Evolutionary conservation across 2,888 invertebrate genomes (phyloP).

Genomic region (Andricus quercusramuli): DNA sequence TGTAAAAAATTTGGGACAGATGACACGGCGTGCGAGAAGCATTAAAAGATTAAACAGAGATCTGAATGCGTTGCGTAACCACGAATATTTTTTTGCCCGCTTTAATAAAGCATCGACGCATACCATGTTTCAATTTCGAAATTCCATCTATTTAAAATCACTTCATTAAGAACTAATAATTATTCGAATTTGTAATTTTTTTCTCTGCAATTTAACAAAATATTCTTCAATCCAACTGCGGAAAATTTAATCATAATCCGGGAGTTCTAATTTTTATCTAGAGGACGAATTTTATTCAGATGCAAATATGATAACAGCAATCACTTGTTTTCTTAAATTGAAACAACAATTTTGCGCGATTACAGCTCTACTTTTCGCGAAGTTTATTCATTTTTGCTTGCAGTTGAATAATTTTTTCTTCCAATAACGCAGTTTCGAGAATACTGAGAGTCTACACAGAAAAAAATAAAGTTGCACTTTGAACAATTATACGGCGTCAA

Average conservation of each 20-base stretch:
- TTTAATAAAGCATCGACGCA: too few species aligned
- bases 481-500: too few species aligned
- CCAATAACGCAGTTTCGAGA: not conserved
- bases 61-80: too few species aligned
- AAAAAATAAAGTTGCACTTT: too few species aligned
- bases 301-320: conserved; percentile 8
- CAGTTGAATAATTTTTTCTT: not conserved
- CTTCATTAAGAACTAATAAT: too few species aligned
- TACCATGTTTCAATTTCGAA: too few species aligned
- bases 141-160: too few species aligned
- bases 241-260: conserved; percentile 3
- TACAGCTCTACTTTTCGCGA: not conserved
- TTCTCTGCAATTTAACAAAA: not conserved
- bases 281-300: conserved; percentile 19
- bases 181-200: not conserved
- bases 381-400: not conserved
- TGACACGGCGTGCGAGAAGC: too few species aligned
- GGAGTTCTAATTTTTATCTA: conserved; percentile 3
- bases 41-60: too few species aligned
- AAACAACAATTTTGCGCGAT: not conserved
- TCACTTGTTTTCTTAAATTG: not conserved
- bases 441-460: too few species aligned
- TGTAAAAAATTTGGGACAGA: too few species aligned
- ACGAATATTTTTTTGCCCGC: too few species aligned
- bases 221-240: not conserved